Base-by-base conservation (phyloP, 2,888 invertebrate genomes). In the Morinoia aosen region DNA sequence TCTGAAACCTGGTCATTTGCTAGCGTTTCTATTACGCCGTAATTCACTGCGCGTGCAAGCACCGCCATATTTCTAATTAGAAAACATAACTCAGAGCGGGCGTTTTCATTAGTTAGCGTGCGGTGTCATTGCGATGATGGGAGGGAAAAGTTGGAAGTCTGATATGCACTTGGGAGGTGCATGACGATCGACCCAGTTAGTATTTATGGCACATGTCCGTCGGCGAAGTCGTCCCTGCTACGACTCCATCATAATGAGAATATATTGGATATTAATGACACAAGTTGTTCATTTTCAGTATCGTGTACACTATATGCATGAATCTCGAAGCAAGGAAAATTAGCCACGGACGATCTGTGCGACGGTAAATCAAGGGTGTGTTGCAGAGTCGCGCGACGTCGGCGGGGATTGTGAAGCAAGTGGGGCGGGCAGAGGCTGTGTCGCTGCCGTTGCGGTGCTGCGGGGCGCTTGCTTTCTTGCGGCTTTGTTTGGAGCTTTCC, bases 121-220 rank as follows among this genome's bases (percentile, higher is more conserved):
- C 76, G 19, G 76, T 76, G 76, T 76, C 76, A 76, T 76, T 76
- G 76, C 25, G 76, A 16, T 76, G 76, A 76, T 76, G 76, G 76
- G 25, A 76, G 76, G 76, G 76, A 76, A 76, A 76, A 76, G 76
- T 76, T 76, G 33, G 2, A 76, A 76, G 76, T 76, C 76, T 76
- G 76, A 76, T 76, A 76, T 76, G 76, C 33, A 76, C 76, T 16
- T 76, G 76, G 76, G 8, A 76, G 76, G 76, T 33, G 7, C 76
- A 76, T 76, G 76, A 33, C 76, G 76, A 76, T 76, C 76, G 76
- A 76, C 76, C 76, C 76, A 76, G 19, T 76, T 76, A 19, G 76
- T 76, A 76, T 76, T 76, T 76, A 76, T 76, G 76, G 33, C 76
- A 76, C 76, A 76, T 76, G 76, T 76, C 76, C 76, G 76, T 76